Conservation (phyloP, 2,888 invertebrate genomes). For the Drosophila mimica region DNA sequence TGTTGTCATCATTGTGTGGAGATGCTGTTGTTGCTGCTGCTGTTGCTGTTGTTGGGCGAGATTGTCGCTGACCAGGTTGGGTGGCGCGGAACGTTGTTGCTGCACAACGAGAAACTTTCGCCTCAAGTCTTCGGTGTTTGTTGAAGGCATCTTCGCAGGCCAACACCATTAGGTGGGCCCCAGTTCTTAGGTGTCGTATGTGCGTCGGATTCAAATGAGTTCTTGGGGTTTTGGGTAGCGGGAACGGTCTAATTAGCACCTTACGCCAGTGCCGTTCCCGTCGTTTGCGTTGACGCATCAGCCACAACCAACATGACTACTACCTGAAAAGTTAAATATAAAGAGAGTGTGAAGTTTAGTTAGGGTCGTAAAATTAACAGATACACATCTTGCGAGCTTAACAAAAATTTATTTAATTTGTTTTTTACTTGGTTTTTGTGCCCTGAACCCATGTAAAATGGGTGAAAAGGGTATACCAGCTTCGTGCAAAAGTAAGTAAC, state of each 20-base stretch:
- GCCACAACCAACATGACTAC: slow-evolving; percentile 34
- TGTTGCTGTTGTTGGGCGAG: slow-evolving; percentile 30
- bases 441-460: neutral
- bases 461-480: neutral
- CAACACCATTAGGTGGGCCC: slow-evolving; percentile 80
- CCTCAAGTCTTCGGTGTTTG: slow-evolving; percentile 84
- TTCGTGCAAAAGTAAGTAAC: neutral
- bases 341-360: slow-evolving; percentile 23
- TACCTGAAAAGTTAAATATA: slow-evolving; percentile 5
- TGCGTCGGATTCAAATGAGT: slow-evolving; percentile 34
- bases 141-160: slow-evolving; percentile 83
- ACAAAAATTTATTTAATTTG: neutral
- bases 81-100: slow-evolving; percentile 82
- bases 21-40: slow-evolving; percentile 14
- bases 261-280: slow-evolving; percentile 26
- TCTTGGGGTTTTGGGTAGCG: slow-evolving; percentile 23
- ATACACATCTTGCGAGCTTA: neutral
- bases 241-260: slow-evolving; percentile 45
- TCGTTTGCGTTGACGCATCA: slow-evolving; percentile 19
- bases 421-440: neutral
- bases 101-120: slow-evolving; percentile 84
- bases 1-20: slow-evolving; percentile 45
- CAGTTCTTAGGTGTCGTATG: slow-evolving; percentile 7
- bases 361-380: slow-evolving; percentile 7
- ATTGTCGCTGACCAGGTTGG: slow-evolving; percentile 66